These are phyloP conservation scores for Symphodus melops DNA, from an alignment of 2,113 vertebrate species.

Conservation along the genomic window DNA sequence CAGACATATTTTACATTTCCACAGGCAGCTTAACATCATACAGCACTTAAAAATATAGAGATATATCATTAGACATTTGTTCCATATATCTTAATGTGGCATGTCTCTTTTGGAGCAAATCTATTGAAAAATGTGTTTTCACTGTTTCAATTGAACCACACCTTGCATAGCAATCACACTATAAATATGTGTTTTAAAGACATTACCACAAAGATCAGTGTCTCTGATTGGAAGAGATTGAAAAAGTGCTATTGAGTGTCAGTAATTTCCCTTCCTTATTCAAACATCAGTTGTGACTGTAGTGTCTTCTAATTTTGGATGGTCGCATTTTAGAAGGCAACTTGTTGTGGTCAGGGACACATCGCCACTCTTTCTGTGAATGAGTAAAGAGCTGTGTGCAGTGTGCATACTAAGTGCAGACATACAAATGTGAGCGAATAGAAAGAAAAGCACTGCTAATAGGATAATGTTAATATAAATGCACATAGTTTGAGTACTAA, in stretches of 20 bases:
- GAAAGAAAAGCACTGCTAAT: not conserved
- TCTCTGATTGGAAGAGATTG: not conserved
- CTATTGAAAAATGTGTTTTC: not conserved
- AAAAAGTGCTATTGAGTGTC: no score
- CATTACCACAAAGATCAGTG: not conserved
- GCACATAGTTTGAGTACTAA: not conserved
- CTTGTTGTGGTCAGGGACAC: constrained; percentile 34
- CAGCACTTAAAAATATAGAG: not conserved
- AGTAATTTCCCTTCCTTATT: not conserved
- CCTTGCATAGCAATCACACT: no score
- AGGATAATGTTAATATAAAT: constrained; percentile 1
- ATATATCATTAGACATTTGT: not conserved
- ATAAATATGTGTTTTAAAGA: not conserved
- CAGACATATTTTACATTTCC: no score
- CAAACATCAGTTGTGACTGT: constrained; percentile 13
- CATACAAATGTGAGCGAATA: constrained; percentile 18
- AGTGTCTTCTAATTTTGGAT: constrained; percentile 15
- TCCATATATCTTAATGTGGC: not conserved
- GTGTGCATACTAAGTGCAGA: constrained; percentile 40
- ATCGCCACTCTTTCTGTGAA: constrained; percentile 19
- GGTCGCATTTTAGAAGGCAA: constrained; percentile 5
- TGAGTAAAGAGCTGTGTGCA: constrained; percentile 10
- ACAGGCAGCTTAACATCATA: no score
- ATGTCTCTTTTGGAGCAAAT: not conserved
- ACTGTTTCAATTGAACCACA: not conserved